A percentile compares a stretch with the other conserved stretches of the same genome.
Evolutionary conservation across 2,888 invertebrate genomes (phyloP).

Genomic region (Microchrysa polita): DNA sequence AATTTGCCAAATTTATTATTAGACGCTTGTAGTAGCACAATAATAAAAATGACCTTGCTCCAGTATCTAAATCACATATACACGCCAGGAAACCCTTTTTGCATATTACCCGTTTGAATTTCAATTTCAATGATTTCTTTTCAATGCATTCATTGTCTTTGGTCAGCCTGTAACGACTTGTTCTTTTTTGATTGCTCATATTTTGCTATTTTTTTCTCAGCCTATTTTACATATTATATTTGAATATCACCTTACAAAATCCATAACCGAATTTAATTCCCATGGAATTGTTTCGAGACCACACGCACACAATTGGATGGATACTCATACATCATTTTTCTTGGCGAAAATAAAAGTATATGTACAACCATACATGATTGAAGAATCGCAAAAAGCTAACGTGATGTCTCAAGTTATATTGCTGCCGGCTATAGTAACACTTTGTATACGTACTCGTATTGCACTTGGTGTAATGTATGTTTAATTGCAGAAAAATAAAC

Average conservation of each 20-base stretch:
- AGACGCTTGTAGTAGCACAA: neutral
- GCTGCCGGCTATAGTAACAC: too few relatives aligned
- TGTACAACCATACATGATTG: too few relatives aligned
- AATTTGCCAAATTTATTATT: constrained; percentile 16
- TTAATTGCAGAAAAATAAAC: constrained; percentile 19
- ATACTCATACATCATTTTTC: neutral
- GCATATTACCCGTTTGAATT: too few relatives aligned
- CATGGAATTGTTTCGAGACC: constrained; percentile 25
- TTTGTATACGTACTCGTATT: too few relatives aligned
- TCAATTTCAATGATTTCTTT: neutral
- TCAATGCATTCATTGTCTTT: neutral
- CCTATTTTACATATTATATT: neutral
- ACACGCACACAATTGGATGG: constrained; percentile 17
- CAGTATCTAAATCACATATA: constrained; percentile 15
- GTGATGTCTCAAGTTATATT: too few relatives aligned
- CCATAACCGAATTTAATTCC: constrained; percentile 20
- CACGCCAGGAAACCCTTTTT: constrained; percentile 21
- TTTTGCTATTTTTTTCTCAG: neutral
- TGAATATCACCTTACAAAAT: constrained; percentile 29
- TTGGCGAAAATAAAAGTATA: too few relatives aligned
- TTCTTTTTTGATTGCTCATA: constrained; percentile 2
- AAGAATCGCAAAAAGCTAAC: neutral
- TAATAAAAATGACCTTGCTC: constrained; percentile 31
- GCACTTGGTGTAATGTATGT: neutral
- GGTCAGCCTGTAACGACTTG: neutral